Percentiles rank a stretch among this genome's conserved stretches.
These are phyloP conservation scores for Mamestra configurata DNA, from an alignment of 1,140 invertebrate genomes.

Conservation along the genomic window DNA sequence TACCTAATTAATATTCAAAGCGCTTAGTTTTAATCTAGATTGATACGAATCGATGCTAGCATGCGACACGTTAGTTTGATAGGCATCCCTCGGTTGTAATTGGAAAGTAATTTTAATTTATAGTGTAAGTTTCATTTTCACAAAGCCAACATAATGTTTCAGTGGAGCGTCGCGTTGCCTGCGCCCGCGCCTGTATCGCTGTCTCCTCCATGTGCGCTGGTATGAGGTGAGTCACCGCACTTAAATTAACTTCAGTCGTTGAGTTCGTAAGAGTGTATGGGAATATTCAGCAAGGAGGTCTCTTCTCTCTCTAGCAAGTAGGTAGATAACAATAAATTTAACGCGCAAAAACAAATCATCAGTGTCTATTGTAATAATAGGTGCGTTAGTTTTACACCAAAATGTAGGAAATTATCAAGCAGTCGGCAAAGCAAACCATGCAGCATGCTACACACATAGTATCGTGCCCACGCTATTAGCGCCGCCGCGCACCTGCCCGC, in stretches of 20 bases:
- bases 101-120: constrained; percentile 37
- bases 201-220: constrained; percentile 80
- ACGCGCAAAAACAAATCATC: no score
- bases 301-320: no score
- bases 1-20: constrained; percentile 23
- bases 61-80: constrained; percentile 31
- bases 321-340: background rate
- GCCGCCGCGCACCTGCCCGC: constrained; percentile 72
- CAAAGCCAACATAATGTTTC: constrained; percentile 60
- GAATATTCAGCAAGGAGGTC: background rate
- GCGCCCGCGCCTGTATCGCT: constrained; percentile 61
- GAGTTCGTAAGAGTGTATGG: background rate
- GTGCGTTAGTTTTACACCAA: background rate
- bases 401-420: constrained; percentile 5
- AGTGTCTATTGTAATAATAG: background rate
- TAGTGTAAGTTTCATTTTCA: constrained; percentile 19
- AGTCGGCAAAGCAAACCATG: background rate
- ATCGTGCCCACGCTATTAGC: constrained; percentile 75
- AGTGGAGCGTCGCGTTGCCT: constrained; percentile 75
- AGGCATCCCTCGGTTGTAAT: background rate
- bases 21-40: constrained; percentile 26
- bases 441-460: constrained; percentile 29
- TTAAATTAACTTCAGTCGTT: constrained; percentile 67
- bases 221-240: constrained; percentile 83
- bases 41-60: constrained; percentile 3